These are phyloP conservation scores for Thalassaphorura encarpata DNA, from an alignment of 1,140 invertebrate genomes.

Conservation along the genomic window DNA sequence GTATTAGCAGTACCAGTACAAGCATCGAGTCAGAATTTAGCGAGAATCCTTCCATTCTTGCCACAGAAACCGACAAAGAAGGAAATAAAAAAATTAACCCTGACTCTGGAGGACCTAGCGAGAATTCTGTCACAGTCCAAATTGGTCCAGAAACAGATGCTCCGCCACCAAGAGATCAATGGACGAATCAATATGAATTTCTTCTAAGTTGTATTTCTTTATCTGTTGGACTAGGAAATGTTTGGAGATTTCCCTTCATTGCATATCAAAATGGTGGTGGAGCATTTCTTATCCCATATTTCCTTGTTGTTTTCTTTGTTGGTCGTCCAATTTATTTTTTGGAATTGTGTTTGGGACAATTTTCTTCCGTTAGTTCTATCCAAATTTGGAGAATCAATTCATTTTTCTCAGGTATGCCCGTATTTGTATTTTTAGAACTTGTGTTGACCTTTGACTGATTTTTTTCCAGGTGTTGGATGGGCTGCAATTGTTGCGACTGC, in stretches of 20 bases:
- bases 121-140: no score
- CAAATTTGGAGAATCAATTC: conserved; percentile 23
- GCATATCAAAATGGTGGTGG: conserved; percentile 44
- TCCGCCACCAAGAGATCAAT: conserved; percentile 27
- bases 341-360: conserved; percentile 48
- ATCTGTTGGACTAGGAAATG: conserved; percentile 46
- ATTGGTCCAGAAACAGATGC: neutral
- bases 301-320: conserved; percentile 62
- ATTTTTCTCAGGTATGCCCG: conserved; percentile 34
- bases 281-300: conserved; percentile 68
- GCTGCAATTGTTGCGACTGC: conserved; percentile 9
- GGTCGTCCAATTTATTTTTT: conserved; percentile 66
- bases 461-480: conserved; percentile 36
- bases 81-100: no score
- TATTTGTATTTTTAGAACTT: neutral
- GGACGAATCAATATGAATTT: conserved; percentile 46
- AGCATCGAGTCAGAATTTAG: no score
- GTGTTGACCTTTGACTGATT: neutral
- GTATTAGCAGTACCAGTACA: no score
- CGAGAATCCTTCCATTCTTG: no score
- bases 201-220: conserved; percentile 53
- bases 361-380: conserved; percentile 29
- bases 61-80: no score
- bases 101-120: no score
- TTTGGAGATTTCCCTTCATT: conserved; percentile 39